These are phyloP conservation scores for Drosophila albomicans DNA, from an alignment of 1,140 invertebrate genomes.

Conservation along the genomic window DNA sequence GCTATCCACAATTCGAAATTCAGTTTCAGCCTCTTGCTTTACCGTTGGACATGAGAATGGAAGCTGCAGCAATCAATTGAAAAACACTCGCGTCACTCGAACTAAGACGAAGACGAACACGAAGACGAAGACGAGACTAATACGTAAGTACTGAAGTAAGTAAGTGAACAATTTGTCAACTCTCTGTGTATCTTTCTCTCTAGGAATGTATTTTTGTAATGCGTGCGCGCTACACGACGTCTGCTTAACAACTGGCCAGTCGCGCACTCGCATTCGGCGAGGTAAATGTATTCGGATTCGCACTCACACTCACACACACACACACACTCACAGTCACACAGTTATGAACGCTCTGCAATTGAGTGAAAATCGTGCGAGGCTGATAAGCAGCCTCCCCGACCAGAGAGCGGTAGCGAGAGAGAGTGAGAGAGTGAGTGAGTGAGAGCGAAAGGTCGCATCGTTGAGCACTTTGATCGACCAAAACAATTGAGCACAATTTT, in stretches of 20 bases:
- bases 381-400: constrained; percentile 5
- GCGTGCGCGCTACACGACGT: constrained; percentile 38
- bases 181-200: too few relatives aligned
- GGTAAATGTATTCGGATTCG: constrained; percentile 11
- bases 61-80: not conserved
- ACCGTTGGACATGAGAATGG: constrained; percentile 29
- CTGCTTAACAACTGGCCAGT: constrained; percentile 40
- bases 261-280: constrained; percentile 34
- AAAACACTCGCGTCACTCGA: not conserved
- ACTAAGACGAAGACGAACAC: not conserved
- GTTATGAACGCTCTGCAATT: constrained; percentile 5
- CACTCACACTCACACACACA: constrained; percentile 15
- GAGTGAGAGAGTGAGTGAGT: constrained; percentile 1
- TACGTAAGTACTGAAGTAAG: not conserved
- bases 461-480: constrained; percentile 27
- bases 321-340: constrained; percentile 16
- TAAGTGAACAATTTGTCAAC: too few relatives aligned
- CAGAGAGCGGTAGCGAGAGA: constrained; percentile 8
- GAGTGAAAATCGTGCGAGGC: not conserved
- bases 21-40: not conserved
- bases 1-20: not conserved
- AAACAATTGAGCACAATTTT: constrained; percentile 45
- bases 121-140: not conserved
- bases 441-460: constrained; percentile 9
- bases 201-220: not conserved